Base-by-base conservation (phyloP, 2,797 vertebrate genomes). In the Borostomias antarcticus region DNA sequence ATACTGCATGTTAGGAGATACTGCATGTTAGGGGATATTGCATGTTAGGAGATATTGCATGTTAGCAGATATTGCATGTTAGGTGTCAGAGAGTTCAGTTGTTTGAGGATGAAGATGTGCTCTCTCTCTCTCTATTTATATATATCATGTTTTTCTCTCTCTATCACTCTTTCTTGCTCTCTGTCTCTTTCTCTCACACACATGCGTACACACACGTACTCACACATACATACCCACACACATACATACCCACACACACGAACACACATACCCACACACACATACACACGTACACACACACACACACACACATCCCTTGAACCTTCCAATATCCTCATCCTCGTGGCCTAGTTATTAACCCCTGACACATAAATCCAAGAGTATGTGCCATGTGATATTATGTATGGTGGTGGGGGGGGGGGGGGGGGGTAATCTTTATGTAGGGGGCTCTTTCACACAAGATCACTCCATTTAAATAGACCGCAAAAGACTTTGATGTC, bases 401-500 rank as follows among this genome's bases (percentile, higher is more conserved):
- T 73, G 76, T 51, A 66, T 17, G 64, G 66, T 74, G 57, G 77
- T 50, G 69, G 74, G 82, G 80, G 83, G 85, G n/a, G n/a, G 76
- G 57, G 75, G n/a, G n/a, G 74, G 82, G 80, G 83, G 85, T 89
- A 87, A 89, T 88, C 86, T 86, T 81, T 81, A 76, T 86, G 87
- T 87, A 82, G 82, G n/a, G 79, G 73, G 84, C 82, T 89, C 85
- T 88, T 84, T 89, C 85, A 76, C 83, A 88, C 75, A 81, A 82
- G 82, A 87, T 87, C 83, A 79, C 82, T 86, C 79, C 74, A 84
- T 89, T 89, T 87, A 85, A 89, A 88, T 81, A 78, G 84, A 83
- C 83, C 53, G 9, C 62, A 82, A 76, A 82, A 76, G 74, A 71
- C 89, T 90, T 90, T 89, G 87, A 90, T 89, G 89, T 89, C 75